phyloP scores from a whole-genome alignment of 1,140 invertebrate genomes.

The Stegodyphus dumicola region DNA sequence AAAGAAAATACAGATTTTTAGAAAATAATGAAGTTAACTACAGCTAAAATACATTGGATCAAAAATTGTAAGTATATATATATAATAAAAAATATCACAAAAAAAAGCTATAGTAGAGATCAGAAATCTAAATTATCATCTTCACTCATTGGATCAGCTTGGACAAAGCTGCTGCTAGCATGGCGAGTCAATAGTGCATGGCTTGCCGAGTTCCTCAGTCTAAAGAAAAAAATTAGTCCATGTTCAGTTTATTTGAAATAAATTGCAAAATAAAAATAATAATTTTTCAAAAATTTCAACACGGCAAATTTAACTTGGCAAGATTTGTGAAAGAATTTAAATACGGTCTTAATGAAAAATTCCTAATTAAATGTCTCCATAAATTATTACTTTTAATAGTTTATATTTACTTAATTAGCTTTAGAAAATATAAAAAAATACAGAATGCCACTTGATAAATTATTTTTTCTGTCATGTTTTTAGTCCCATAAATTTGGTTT shows the following conservation, averaged over 20 bases:
- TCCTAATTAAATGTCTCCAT: background rate
- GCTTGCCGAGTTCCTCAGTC: slow-evolving; percentile 53
- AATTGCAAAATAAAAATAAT: no score
- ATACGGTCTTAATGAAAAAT: background rate
- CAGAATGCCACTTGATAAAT: background rate
- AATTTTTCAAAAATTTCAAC: no score
- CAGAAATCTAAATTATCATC: slow-evolving; percentile 58
- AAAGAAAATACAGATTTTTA: no score
- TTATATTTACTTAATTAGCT: background rate
- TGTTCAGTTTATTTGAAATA: no score
- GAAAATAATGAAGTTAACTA: no score
- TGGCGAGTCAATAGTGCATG: slow-evolving; percentile 53
- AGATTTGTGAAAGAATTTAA: background rate
- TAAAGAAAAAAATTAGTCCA: background rate
- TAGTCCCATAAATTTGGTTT: no score
- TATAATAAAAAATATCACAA: background rate
- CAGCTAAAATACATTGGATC: no score
- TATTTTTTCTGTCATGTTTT: no score
- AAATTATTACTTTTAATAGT: background rate
- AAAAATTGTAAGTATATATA: background rate
- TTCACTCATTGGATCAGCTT: slow-evolving; percentile 54
- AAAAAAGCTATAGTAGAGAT: background rate
- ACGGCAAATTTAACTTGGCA: no score
- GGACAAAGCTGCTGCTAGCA: slow-evolving; percentile 42
- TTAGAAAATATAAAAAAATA: background rate